phyloP scores from a whole-genome alignment of 2,888 invertebrate genomes.

The Netelia fuscicornis region DNA sequence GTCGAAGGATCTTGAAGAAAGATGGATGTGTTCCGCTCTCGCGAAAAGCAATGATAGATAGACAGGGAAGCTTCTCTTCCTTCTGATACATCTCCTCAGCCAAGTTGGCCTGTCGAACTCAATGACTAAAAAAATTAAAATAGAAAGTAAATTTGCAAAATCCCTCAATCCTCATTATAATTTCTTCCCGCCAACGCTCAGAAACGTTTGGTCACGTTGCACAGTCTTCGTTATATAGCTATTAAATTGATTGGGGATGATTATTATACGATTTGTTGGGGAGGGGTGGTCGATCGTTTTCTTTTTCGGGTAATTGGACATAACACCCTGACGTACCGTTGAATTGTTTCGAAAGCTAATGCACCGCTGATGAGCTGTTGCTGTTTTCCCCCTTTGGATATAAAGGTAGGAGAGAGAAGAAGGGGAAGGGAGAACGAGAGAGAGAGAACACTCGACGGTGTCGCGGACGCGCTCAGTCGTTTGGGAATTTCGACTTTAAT shows the following conservation, averaged over 20 bases:
- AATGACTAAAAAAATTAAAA: constrained; percentile 12
- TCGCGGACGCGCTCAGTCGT: constrained; percentile 67
- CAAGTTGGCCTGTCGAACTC: constrained; percentile 26
- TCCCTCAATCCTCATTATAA: background rate
- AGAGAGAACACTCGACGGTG: constrained; percentile 48
- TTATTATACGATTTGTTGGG: constrained; percentile 56
- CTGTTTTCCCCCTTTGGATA: constrained; percentile 43
- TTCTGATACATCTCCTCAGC: constrained; percentile 41
- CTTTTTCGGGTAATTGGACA: constrained; percentile 49
- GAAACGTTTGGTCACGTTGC: background rate
- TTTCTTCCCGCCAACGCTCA: background rate
- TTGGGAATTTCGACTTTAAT: constrained; percentile 74
- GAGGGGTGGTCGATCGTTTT: constrained; percentile 28
- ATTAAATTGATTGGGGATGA: constrained; percentile 49
- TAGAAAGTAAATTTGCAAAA: constrained; percentile 1
- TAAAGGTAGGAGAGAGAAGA: constrained; percentile 30
- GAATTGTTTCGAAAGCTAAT: constrained; percentile 56
- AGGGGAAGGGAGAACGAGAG: constrained; percentile 33
- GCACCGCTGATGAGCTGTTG: constrained; percentile 66
- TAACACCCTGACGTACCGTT: constrained; percentile 54
- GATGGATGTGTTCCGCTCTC: constrained; percentile 67
- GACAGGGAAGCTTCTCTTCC: constrained; percentile 63
- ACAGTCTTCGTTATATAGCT: background rate
- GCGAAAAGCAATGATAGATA: constrained; percentile 75
- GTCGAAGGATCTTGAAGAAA: constrained; percentile 56